These are phyloP conservation scores for Eurytemora carolleeae DNA, from an alignment of 1,140 invertebrate species.

Conservation along the genomic window DNA sequence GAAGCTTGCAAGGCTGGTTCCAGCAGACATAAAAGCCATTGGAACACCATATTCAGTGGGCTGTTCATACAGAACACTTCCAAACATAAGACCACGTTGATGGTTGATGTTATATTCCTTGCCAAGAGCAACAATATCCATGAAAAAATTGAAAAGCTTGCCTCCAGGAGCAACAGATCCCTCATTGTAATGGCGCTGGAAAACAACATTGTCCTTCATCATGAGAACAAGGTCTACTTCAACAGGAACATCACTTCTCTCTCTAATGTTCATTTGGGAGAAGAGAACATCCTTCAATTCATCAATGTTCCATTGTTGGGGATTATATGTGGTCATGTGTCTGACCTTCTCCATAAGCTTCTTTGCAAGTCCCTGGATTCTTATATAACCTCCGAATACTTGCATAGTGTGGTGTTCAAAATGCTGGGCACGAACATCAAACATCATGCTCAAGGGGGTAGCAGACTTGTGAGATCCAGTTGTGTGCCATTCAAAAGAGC, in stretches of 20 bases:
- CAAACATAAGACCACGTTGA: neutral
- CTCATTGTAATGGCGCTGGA: conserved; percentile 4
- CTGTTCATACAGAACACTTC: conserved; percentile 8
- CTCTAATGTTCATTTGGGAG: conserved; percentile 5
- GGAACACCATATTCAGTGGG: conserved; percentile 7
- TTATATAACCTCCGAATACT: neutral
- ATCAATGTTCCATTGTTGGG: conserved; percentile 5
- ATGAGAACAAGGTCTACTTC: neutral
- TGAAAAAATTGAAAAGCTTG: neutral
- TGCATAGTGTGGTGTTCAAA: neutral
- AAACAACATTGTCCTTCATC: conserved; percentile 5
- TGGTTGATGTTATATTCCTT: conserved; percentile 12
- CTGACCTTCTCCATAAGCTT: conserved; percentile 10
- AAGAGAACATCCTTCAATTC: conserved; percentile 6
- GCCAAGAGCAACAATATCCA: neutral
- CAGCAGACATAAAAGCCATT: neutral
- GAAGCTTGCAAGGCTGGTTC: neutral
- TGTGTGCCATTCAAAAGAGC: neutral
- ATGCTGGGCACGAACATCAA: neutral
- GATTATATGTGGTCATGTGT: conserved; percentile 6
- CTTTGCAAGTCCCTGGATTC: conserved; percentile 6
- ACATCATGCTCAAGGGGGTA: neutral
- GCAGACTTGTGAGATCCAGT: conserved; percentile 8
- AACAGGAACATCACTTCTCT: conserved; percentile 3
- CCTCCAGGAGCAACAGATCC: neutral